These are phyloP conservation scores for Vespertilio murinus DNA, from an alignment of 2,797 vertebrate species.

Conservation along the genomic window DNA sequence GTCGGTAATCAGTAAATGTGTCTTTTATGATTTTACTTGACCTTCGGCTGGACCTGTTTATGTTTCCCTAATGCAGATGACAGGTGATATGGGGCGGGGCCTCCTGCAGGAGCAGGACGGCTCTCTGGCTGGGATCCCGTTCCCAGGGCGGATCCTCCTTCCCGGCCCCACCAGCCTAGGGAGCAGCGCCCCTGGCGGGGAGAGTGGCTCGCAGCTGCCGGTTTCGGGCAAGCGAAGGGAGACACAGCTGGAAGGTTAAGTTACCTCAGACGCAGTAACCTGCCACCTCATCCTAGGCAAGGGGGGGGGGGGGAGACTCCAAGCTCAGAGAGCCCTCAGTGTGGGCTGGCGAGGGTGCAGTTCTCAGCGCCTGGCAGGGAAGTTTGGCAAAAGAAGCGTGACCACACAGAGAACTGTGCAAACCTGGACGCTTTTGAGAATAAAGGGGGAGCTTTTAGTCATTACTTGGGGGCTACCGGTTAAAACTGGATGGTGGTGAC, in stretches of 20 bases:
- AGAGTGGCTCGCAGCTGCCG: accelerated
- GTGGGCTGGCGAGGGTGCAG: not conserved
- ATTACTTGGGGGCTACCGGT: not conserved
- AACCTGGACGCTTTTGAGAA: not conserved
- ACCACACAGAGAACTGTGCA: not conserved
- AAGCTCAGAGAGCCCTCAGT: not conserved
- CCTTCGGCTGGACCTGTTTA: not conserved
- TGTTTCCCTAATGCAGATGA: not conserved
- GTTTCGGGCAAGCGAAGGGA: not conserved
- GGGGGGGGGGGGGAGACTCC: not conserved
- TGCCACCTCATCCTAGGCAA: not conserved
- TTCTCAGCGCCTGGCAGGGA: not conserved
- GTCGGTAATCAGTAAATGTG: not conserved
- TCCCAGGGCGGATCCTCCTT: not conserved
- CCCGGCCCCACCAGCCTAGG: no score
- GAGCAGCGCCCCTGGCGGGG: not conserved
- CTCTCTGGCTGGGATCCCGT: not conserved
- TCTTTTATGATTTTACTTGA: not conserved
- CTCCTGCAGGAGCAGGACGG: not conserved
- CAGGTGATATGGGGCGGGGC: not conserved
- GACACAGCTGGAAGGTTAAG: accelerated
- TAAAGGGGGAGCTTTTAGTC: not conserved
- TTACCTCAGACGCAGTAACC: not conserved
- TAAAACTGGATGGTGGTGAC: not conserved
- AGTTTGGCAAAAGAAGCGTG: not conserved